A percentile compares a stretch with the other conserved stretches of the same genome.
Conservation (phyloP, 1,140 invertebrate species). For the Drosophila pseudoananassae region DNA sequence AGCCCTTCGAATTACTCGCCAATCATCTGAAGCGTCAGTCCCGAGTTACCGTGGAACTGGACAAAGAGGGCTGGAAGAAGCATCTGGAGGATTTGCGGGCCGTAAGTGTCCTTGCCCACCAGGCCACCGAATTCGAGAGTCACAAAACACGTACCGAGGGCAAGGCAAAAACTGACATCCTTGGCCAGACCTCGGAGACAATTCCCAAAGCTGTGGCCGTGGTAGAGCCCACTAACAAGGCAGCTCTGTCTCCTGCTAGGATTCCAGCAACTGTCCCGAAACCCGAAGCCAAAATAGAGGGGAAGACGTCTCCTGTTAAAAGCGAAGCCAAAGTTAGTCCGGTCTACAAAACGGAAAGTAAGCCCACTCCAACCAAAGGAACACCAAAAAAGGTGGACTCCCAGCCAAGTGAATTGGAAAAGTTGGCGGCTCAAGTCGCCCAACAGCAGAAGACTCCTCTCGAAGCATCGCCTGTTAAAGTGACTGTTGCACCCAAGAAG, state of each 20-base stretch:
- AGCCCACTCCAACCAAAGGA: constrained; percentile 1
- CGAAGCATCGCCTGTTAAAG: constrained; percentile 1
- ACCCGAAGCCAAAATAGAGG: constrained; percentile 6
- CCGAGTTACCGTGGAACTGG: constrained; percentile 40
- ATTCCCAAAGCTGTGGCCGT: constrained; percentile 58
- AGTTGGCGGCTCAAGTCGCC: constrained; percentile 38
- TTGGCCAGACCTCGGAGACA: constrained; percentile 22
- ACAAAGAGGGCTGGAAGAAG: constrained; percentile 69
- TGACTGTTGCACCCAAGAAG: background rate
- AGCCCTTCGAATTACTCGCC: constrained; percentile 74
- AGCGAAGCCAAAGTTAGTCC: constrained; percentile 1
- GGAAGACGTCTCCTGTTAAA: constrained; percentile 3
- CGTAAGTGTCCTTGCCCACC: constrained; percentile 72
- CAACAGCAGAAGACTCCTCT: constrained; percentile 5
- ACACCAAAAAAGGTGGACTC: constrained; percentile 7
- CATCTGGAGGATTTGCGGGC: constrained; percentile 74
- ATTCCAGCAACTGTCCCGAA: background rate
- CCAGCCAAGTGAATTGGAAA: constrained; percentile 50
- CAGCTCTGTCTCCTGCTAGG: constrained; percentile 50
- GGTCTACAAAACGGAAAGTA: constrained; percentile 3
- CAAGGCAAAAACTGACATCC: constrained; percentile 69
- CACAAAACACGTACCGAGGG: constrained; percentile 70
- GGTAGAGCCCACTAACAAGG: constrained; percentile 60
- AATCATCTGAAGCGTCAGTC: constrained; percentile 78
- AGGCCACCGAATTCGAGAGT: constrained; percentile 77